Evolutionary conservation across 2,888 invertebrate genomes (phyloP).

Genomic region (Orgyia antiqua): DNA sequence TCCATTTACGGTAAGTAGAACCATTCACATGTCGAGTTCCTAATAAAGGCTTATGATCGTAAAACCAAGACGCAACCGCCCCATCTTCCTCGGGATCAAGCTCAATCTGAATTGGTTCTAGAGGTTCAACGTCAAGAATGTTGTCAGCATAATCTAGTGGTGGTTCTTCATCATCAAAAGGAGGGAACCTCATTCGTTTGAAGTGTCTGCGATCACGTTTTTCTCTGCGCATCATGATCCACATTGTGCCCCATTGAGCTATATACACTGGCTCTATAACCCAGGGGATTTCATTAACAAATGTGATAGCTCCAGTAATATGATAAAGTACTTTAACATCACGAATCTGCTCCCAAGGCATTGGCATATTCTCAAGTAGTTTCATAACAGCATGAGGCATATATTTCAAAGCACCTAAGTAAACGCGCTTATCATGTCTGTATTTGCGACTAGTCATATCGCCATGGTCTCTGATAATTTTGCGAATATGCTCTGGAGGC

Average conservation of each 20-base stretch:
- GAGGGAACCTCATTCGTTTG: constrained; percentile 99
- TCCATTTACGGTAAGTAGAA: constrained; percentile 97
- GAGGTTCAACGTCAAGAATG: constrained; percentile 98
- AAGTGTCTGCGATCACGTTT: constrained; percentile 99
- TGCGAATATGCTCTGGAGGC: constrained; percentile 99
- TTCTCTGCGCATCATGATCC: constrained; percentile 99
- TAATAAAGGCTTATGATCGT: constrained; percentile 97
- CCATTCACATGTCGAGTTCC: constrained; percentile 97
- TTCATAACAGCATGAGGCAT: constrained; percentile 99
- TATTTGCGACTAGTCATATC: constrained; percentile 99
- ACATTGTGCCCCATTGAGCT: constrained; percentile 99
- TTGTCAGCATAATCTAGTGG: constrained; percentile 99
- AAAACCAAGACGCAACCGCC: constrained; percentile 97
- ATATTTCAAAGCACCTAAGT: constrained; percentile 98
- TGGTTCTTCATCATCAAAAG: constrained; percentile 99
- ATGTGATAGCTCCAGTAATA: constrained; percentile 99
- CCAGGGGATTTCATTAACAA: constrained; percentile 99
- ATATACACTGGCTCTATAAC: constrained; percentile 99
- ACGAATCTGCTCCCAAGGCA: constrained; percentile 99
- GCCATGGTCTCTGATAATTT: constrained; percentile 99
- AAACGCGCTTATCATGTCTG: constrained; percentile 98
- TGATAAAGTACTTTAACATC: constrained; percentile 99
- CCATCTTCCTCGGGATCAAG: constrained; percentile 96
- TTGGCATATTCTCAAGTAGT: constrained; percentile 99
- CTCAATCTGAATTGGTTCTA: constrained; percentile 99